Percentiles rank a stretch among this genome's conserved stretches.
Evolutionary conservation across 2,888 invertebrate species (phyloP).

Genomic region (Dasysyrphus tricinctus): DNA sequence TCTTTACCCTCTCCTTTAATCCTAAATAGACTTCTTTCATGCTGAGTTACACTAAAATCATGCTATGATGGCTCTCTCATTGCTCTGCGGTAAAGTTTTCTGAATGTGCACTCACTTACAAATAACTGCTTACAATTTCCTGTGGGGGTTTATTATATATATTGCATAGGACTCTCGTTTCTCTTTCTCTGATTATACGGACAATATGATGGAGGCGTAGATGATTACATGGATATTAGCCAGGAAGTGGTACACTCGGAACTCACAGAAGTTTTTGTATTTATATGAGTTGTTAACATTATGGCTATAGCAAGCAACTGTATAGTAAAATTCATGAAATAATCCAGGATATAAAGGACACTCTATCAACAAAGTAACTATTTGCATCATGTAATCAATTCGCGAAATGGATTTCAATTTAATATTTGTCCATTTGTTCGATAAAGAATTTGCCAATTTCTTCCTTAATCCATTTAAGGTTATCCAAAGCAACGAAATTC

Average conservation of each 20-base stretch:
- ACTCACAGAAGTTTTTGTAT: not conserved
- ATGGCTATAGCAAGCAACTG: not conserved
- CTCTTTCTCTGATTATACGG: slow-evolving; percentile 47
- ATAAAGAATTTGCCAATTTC: slow-evolving; percentile 30
- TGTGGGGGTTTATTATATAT: slow-evolving; percentile 46
- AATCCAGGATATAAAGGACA: slow-evolving; percentile 12
- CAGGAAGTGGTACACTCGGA: slow-evolving; percentile 41
- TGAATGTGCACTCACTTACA: slow-evolving; percentile 62
- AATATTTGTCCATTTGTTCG: slow-evolving; percentile 22
- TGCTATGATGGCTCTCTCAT: slow-evolving; percentile 41
- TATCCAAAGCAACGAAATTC: slow-evolving; percentile 9
- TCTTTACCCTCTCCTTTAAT: slow-evolving; percentile 7
- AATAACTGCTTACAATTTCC: slow-evolving; percentile 61
- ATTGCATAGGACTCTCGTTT: slow-evolving; percentile 36
- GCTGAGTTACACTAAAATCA: slow-evolving; percentile 58
- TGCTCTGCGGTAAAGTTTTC: slow-evolving; percentile 62
- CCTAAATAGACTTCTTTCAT: slow-evolving; percentile 45
- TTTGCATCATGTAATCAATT: slow-evolving; percentile 35
- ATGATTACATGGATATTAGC: slow-evolving; percentile 66
- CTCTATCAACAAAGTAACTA: not conserved
- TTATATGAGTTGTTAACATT: not conserved
- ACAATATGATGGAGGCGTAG: slow-evolving; percentile 26
- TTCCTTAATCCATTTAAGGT: slow-evolving; percentile 22
- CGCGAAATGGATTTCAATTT: slow-evolving; percentile 27
- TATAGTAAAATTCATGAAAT: slow-evolving; percentile 17